Conservation (phyloP, 2,113 vertebrate species). For the Scophthalmus maximus region DNA sequence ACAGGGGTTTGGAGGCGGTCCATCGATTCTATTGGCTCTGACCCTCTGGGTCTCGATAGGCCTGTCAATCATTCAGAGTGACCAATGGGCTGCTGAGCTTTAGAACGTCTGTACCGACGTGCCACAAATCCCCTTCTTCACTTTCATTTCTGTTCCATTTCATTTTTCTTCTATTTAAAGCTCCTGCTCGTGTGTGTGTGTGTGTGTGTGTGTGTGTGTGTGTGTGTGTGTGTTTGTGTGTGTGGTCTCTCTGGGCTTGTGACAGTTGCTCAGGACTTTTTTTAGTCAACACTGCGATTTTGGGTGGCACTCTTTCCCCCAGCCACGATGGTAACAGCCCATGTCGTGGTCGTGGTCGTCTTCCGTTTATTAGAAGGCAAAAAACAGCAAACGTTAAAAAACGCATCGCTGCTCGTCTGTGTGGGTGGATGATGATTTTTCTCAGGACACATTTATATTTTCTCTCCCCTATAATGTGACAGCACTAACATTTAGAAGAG, state of each 20-base stretch:
- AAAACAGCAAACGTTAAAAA: slow-evolving; percentile 17
- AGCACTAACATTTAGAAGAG: slow-evolving; percentile 30
- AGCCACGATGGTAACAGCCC: neutral
- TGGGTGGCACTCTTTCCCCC: neutral
- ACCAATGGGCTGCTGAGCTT: too few relatives aligned
- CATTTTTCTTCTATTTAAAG: neutral
- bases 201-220: slow-evolving; percentile 5
- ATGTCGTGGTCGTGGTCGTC: neutral
- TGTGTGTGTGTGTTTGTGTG: slow-evolving; percentile 25
- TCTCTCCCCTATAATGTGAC: neutral
- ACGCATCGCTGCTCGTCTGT: neutral
- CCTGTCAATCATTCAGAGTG: too few relatives aligned
- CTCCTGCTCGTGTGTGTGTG: slow-evolving; percentile 3
- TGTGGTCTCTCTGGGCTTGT: slow-evolving; percentile 16
- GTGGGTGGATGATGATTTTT: neutral
- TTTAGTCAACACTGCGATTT: neutral
- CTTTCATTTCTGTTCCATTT: neutral
- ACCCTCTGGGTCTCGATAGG: too few relatives aligned
- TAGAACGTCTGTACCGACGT: too few relatives aligned
- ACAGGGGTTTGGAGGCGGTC: too few relatives aligned
- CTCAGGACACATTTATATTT: slow-evolving; percentile 19
- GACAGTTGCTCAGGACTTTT: neutral
- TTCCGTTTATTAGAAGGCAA: neutral
- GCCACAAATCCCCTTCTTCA: neutral
- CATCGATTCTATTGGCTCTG: too few relatives aligned